Evolutionary conservation across 2,797 vertebrate species (phyloP).

Genomic region (Chanos chanos): DNA sequence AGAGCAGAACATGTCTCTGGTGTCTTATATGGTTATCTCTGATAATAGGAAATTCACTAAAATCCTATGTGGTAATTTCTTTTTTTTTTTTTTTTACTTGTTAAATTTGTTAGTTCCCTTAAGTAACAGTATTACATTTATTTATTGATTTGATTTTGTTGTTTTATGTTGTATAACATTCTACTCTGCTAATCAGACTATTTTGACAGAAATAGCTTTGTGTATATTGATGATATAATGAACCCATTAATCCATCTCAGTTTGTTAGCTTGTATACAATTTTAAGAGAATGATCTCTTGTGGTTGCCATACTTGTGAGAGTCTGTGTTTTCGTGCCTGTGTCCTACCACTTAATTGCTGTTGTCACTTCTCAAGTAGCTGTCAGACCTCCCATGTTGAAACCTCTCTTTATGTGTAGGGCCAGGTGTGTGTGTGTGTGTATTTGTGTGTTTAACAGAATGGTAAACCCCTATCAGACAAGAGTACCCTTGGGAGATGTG

Average conservation of each 20-base stretch:
- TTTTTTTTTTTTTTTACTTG: no score
- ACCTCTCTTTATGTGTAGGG: slow-evolving; percentile 31
- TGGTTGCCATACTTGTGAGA: neutral
- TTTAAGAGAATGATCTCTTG: no score
- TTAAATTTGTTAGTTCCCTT: no score
- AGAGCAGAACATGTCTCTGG: neutral
- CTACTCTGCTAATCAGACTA: no score
- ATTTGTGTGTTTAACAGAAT: neutral
- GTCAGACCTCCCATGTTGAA: slow-evolving; percentile 20
- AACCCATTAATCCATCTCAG: slow-evolving; percentile 47
- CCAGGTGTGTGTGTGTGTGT: slow-evolving; percentile 45
- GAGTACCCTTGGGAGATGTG: neutral
- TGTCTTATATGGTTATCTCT: slow-evolving; percentile 1
- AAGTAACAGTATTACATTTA: no score
- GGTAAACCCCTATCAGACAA: no score
- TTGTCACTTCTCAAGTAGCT: slow-evolving; percentile 17
- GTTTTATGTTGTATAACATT: no score
- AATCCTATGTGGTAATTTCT: no score
- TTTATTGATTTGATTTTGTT: no score
- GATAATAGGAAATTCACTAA: slow-evolving; percentile 10
- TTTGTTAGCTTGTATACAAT: no score
- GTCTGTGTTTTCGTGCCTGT: slow-evolving; percentile 1
- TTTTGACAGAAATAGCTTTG: no score
- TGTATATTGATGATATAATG: no score
- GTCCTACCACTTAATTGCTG: slow-evolving; percentile 10